A percentile compares a stretch with the other conserved stretches of the same genome.
Evolutionary conservation across 2,113 vertebrate species (phyloP).

Genomic region (Erythrolamprus reginae): DNA sequence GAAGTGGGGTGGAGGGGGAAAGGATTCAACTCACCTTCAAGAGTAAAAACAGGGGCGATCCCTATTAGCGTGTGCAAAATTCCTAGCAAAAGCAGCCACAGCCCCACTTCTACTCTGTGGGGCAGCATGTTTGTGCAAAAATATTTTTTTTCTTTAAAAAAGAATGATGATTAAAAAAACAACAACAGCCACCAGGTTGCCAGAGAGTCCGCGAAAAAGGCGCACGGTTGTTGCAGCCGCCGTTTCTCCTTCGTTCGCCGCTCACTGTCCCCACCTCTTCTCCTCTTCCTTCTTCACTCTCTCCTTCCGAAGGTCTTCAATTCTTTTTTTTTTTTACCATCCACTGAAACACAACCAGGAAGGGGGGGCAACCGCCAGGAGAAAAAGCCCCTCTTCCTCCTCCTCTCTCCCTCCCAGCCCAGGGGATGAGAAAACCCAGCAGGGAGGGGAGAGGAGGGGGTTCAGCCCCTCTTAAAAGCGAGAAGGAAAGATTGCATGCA

Average conservation of each 20-base stretch:
- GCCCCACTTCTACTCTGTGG: slow-evolving; percentile 4
- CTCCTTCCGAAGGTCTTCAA: background rate
- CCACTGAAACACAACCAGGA: background rate
- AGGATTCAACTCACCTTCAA: slow-evolving; percentile 22
- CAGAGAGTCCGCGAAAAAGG: background rate
- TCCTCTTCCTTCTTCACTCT: slow-evolving; percentile 9
- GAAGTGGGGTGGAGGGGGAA: too few relatives aligned
- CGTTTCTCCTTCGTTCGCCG: background rate
- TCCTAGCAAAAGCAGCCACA: slow-evolving; percentile 1
- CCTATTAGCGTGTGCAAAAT: slow-evolving; percentile 11
- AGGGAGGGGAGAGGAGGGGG: background rate
- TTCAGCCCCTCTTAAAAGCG: slow-evolving; percentile 8
- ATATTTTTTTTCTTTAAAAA: background rate
- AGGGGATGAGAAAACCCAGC: slow-evolving; percentile 5
- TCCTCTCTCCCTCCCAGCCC: slow-evolving; percentile 11
- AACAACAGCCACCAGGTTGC: background rate
- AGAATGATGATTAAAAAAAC: too few relatives aligned
- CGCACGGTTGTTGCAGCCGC: background rate
- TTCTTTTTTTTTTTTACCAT: background rate
- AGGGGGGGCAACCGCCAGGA: background rate
- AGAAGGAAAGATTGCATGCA: slow-evolving; percentile 8
- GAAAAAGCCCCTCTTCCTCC: background rate
- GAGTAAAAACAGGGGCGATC: slow-evolving; percentile 15
- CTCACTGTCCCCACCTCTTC: background rate
- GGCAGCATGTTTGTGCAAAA: slow-evolving; percentile 17